Evolutionary conservation across 1,140 invertebrate species (phyloP), one percentile per base, ranked within the genome.

Genomic region (Hyles vespertilio): DNA sequence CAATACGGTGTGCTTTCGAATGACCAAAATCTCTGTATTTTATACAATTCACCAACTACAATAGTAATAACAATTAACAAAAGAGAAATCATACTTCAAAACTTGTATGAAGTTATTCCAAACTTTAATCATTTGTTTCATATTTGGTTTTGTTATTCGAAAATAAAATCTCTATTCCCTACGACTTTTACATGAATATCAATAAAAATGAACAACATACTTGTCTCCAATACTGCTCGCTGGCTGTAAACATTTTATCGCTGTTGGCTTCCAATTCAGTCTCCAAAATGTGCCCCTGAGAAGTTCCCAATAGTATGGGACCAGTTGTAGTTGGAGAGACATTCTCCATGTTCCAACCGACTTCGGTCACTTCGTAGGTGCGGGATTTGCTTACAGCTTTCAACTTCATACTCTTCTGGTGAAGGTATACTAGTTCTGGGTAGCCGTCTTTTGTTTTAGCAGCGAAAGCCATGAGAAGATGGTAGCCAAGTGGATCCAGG

Each of bases 241-340:
- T 94, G 0, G 93, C 92, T 63, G 92, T 92, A 81, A 96, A 96
- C 75, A 96, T 94, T 75, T 95, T 94, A 53, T 96, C 95, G 71
- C 94, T 95, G 44, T 95, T 94, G 32, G 93, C 89, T 34, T 92
- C 92, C 47, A 99, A 90, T 83, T 98, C 96, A 2, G 95, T 96
- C 83, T 98, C 97, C 85, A 98, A 94, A 67, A 99, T 95, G n/a
- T 96, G 82, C 22, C 97, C 98, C 79, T 95, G 95, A 10, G 95
- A 95, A 0, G 97, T 98, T 12, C 97, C 98, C 3, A 98, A 72
- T 12, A 99, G 86, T 66, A 98, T 97, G 1, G 95, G 92, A 3
- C 95, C 95, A 1, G 94, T 93, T 2, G 92, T 92, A 4, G 84
- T 90, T 52, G 95, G 93, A 0, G 92, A 95, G 32, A 92, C 92